Conservation (phyloP, 2,888 invertebrate genomes). For the Erannis defoliaria region DNA sequence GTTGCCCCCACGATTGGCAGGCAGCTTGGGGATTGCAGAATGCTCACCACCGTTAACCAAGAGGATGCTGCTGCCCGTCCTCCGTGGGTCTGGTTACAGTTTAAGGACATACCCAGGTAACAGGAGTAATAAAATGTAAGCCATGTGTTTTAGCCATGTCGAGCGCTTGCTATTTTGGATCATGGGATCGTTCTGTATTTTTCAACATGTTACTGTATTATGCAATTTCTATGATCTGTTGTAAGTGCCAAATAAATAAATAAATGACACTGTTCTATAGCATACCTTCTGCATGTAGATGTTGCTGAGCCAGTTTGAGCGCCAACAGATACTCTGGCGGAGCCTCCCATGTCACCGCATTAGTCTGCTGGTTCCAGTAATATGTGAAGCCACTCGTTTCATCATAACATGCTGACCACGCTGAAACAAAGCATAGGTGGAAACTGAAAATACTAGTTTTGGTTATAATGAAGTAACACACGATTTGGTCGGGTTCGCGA, state of each 20-base stretch:
- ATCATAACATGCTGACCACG: constrained; percentile 88
- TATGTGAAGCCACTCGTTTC: constrained; percentile 87
- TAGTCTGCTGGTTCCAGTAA: constrained; percentile 88
- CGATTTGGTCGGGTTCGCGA: no score
- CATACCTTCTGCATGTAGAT: constrained; percentile 68
- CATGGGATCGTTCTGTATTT: no score
- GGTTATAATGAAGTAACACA: no score
- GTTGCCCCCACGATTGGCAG: no score
- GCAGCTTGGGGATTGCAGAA: no score
- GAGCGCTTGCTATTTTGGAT: no score
- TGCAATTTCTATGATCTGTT: background rate
- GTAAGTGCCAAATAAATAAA: background rate
- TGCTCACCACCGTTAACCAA: no score
- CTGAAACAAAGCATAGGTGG: constrained; percentile 55
- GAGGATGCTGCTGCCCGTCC: no score
- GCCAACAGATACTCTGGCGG: constrained; percentile 82
- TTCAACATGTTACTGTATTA: background rate
- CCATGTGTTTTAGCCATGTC: no score
- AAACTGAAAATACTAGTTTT: background rate
- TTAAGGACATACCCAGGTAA: no score
- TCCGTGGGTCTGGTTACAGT: no score
- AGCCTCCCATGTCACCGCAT: constrained; percentile 88
- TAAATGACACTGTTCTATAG: background rate
- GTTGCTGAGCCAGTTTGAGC: constrained; percentile 77
- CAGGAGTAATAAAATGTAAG: no score